Base-by-base conservation (phyloP, 2,888 invertebrate genomes). In the Norana najaformis region DNA sequence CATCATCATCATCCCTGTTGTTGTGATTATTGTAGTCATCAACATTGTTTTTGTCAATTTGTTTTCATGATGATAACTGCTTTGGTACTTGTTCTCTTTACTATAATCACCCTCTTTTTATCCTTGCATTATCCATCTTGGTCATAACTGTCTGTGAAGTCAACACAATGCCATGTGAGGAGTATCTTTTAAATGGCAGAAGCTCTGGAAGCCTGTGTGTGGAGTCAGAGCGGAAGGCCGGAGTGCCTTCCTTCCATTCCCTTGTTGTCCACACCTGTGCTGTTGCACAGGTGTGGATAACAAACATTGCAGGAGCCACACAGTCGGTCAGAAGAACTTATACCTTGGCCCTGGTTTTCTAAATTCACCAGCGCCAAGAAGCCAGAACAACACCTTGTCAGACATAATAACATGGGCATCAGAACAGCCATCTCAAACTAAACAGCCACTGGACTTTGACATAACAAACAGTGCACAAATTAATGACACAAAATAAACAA, bases 181-280 rank as follows among this genome's bases (percentile, higher is more conserved):
- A 0, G 8, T 8, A 69, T 47, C 23, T 20, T 5, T 47, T 69
- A n/a, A 69, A 11, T 69, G 69, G n/a, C n/a, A n/a, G n/a, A 69
- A n/a, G 11, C 69, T n/a, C 30, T 69, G 69, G 69, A 69, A 69
- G 69, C 69, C 69, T n/a, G 8, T n/a, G n/a, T 69, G 69, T n/a
- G 16, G 69, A 30, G n/a, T n/a, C n/a, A 69, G n/a, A n/a, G 30
- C 30, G 69, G 69, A 69, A 69, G 69, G 30, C 30, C n/a, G 69
- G 69, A 69, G 69, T 69, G 69, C 69, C 69, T n/a, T 8, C 30
- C 69, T 30, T 69, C 69, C 69, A 69, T 20, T 69, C 69, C n/a
- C n/a, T 69, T 69, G 69, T 69, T 69, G 30, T n/a, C 69, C 69
- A n/a, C 69, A 69, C 69, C 69, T 69, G 69, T 69, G 69, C 69